Base-by-base conservation (phyloP, 2,888 invertebrate species). In the Thumatha senex region DNA sequence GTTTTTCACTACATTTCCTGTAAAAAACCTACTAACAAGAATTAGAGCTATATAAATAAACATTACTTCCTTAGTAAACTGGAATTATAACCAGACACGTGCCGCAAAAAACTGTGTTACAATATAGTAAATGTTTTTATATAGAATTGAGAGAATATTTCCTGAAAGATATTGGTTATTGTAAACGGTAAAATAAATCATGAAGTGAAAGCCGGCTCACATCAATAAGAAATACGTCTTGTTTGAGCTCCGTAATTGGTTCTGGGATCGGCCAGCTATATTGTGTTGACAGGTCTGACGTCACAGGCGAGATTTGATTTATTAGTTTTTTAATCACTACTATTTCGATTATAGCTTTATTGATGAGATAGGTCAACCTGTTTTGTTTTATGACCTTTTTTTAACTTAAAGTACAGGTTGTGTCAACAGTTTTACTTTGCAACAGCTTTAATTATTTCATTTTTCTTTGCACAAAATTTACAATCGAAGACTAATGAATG, bases 201-300 rank as follows among this genome's bases (percentile, higher is more conserved):
- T 54, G 40, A 51, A 53, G 50, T 62, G 67, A 70, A 64, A 54
- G 56, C 53, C 58, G 59, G 44, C 36, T 49, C 56, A 56, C 51
- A 55, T 58, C 60, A 57, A 54, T 54, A 58, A 68, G 67, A 77
- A 77, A 74, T 74, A 74, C 67, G 72, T 70, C 67, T 74, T 76
- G 72, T 73, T 77, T 73, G 74, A 71, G 70, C 56, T 55, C 52
- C 13, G 78, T 80, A 82, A 82, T 81, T 82, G 82, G 76, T 78
- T 80, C 74, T 61, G 67, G 73, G 69, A 66, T 67, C 67, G 72
- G 68, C 58, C 68, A 42, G 60, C 54, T 59, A 57, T 59, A 57
- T 50, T 50, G 46, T 77, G 76, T 77, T 76, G 79, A 78, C 76
- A 74, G 71, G 63, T 59, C 72, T 70, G 80, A 76, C 81, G 71